A percentile compares a stretch with the other conserved stretches of the same genome.
Evolutionary conservation across 2,113 vertebrate species (phyloP).

Genomic region (Cinclus mexicanus): DNA sequence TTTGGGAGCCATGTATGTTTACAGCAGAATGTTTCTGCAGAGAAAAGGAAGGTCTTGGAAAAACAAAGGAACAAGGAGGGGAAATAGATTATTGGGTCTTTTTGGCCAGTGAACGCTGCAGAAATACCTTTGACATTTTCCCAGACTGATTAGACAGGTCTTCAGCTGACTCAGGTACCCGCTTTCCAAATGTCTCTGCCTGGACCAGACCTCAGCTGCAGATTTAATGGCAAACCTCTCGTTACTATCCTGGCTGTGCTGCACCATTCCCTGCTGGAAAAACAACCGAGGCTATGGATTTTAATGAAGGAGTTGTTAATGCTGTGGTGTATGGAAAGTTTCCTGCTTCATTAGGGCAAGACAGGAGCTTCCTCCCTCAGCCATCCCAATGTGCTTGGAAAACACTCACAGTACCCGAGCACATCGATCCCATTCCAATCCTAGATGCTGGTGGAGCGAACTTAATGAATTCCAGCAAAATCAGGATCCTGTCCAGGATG

Average conservation of each 20-base stretch:
- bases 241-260: background rate
- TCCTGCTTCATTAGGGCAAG: background rate
- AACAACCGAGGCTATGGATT: background rate
- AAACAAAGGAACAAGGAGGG: background rate
- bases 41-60: background rate
- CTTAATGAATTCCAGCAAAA: background rate
- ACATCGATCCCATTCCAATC: fast-evolving
- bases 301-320: background rate
- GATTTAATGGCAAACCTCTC: background rate
- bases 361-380: background rate
- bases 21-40: background rate
- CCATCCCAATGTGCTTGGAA: background rate
- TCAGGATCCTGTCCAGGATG: background rate
- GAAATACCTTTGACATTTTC: slow-evolving; percentile 40
- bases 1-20: background rate
- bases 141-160: background rate
- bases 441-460: background rate
- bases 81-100: background rate
- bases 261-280: background rate
- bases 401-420: fast-evolving
- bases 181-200: background rate
- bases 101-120: background rate
- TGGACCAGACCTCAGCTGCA: background rate
- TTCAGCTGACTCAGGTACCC: background rate
- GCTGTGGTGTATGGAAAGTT: background rate